These are phyloP conservation scores for Mus pahari DNA, from an alignment of 2,113 vertebrate species.

Conservation along the genomic window DNA sequence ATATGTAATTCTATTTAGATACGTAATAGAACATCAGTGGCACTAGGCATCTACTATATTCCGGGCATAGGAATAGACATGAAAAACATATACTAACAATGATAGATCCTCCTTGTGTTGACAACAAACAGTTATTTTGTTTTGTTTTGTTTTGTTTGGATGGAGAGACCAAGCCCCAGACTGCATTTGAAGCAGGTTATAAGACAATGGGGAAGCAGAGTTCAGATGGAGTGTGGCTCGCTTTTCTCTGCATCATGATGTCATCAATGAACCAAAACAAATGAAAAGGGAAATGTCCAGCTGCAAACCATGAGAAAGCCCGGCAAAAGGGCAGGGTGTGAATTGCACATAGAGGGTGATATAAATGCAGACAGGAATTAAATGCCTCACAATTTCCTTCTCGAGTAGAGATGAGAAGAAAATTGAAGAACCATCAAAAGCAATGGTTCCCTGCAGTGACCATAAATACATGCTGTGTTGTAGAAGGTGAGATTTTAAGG, in stretches of 20 bases:
- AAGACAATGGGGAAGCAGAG: neutral
- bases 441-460: neutral
- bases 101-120: neutral
- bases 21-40: neutral
- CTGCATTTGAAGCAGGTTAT: neutral
- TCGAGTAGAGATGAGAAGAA: neutral
- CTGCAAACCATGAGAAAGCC: conserved; percentile 25
- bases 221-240: neutral
- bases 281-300: conserved; percentile 55
- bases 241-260: neutral
- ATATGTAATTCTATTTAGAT: neutral
- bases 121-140: neutral
- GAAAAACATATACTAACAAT: neutral
- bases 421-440: conserved; percentile 3
- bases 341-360: conserved; percentile 36
- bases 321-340: conserved; percentile 25
- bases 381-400: neutral
- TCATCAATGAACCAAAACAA: conserved; percentile 19
- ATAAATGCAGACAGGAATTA: conserved; percentile 45
- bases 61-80: neutral
- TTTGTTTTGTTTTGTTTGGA: neutral
- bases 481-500: neutral
- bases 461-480: neutral
- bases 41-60: neutral
- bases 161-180: neutral